These are phyloP conservation scores for Acholoe squamosa DNA, from an alignment of 2,888 invertebrate species.

Conservation along the genomic window DNA sequence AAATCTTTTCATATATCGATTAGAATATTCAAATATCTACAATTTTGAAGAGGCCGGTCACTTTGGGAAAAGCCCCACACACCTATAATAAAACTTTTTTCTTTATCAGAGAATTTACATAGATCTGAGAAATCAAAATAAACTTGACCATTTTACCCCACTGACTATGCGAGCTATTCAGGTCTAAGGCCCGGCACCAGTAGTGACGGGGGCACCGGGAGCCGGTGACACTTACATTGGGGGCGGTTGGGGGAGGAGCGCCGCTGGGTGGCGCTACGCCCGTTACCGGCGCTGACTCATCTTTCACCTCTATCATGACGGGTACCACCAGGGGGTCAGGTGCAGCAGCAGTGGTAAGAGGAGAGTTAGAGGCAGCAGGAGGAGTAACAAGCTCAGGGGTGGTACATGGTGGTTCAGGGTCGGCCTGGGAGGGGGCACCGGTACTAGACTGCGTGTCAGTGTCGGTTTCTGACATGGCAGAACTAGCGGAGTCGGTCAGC, in stretches of 20 bases:
- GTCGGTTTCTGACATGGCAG: conserved; percentile 29
- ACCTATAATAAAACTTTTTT: too few species aligned
- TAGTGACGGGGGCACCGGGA: neutral
- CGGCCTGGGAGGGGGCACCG: conserved; percentile 55
- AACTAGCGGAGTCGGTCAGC: neutral
- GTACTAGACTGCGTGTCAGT: conserved; percentile 57
- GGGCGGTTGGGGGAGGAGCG: neutral
- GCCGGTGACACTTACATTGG: conserved; percentile 18
- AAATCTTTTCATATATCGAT: too few species aligned
- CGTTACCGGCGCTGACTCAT: conserved; percentile 8
- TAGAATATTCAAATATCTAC: too few species aligned
- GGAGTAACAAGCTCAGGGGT: conserved; percentile 35
- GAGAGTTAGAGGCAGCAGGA: conserved; percentile 57
- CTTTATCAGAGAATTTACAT: too few species aligned
- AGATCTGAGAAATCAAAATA: too few species aligned
- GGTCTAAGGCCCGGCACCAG: neutral
- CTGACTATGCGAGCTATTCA: too few species aligned
- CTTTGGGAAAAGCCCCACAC: too few species aligned
- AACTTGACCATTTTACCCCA: too few species aligned
- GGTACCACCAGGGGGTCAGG: neutral
- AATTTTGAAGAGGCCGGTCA: too few species aligned
- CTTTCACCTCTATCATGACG: conserved; percentile 47
- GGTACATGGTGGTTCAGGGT: conserved; percentile 15
- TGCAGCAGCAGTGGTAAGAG: neutral
- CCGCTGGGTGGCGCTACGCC: too few species aligned